Conservation (phyloP, 2,113 vertebrate species). For the Mixornis gularis region DNA sequence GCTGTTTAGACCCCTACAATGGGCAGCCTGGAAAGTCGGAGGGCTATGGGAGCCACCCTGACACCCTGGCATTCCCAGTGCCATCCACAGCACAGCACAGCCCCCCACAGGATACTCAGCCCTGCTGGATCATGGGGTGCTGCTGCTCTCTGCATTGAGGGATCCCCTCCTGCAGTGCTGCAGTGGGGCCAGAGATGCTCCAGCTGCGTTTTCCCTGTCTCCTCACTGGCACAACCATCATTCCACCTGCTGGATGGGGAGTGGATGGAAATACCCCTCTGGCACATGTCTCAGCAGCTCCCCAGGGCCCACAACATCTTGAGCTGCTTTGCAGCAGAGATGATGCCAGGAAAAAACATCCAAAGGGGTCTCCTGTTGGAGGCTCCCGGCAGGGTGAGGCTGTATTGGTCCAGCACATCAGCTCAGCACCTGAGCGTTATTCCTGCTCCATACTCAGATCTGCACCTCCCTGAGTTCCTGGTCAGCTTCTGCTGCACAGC, state of each 20-base stretch:
- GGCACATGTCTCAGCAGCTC: neutral
- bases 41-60: neutral
- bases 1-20: neutral
- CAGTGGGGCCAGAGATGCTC: neutral
- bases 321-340: neutral
- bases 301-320: neutral
- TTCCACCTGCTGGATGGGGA: neutral
- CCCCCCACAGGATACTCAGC: neutral
- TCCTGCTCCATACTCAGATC: rapidly evolving
- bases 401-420: neutral
- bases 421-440: neutral
- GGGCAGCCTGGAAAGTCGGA: neutral
- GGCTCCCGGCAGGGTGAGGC: neutral
- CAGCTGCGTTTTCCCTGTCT: neutral
- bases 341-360: neutral
- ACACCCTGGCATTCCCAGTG: rapidly evolving
- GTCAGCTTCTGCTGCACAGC: neutral
- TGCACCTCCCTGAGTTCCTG: neutral
- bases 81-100: rapidly evolving
- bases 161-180: neutral
- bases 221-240: neutral
- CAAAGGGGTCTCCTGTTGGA: neutral
- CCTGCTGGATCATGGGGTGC: rapidly evolving
- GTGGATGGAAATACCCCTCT: neutral
- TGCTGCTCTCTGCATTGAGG: neutral